A percentile compares a stretch with the other conserved stretches of the same genome.
phyloP scores from a whole-genome alignment of 1,140 invertebrate species.

The Manduca sexta region DNA sequence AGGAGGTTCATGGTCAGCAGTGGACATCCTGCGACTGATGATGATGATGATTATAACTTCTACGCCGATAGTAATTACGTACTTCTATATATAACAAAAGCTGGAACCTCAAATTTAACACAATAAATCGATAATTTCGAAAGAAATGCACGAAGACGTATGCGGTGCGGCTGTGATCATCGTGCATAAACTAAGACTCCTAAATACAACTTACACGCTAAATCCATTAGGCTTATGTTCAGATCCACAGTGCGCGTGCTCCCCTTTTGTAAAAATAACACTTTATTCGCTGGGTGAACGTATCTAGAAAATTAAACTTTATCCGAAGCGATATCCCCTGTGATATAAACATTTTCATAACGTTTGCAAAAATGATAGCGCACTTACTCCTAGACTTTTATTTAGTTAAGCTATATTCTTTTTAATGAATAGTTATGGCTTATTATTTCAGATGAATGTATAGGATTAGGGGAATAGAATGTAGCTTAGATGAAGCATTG shows the following conservation, averaged over 20 bases:
- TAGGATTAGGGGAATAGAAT: too few species aligned
- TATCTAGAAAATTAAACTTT: conserved; percentile 13
- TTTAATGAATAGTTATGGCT: too few species aligned
- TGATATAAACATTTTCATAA: conserved; percentile 16
- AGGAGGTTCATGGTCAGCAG: too few species aligned
- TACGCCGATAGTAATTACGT: too few species aligned
- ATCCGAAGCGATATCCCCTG: conserved; percentile 4
- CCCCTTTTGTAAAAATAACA: conserved; percentile 21
- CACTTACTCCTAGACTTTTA: background rate
- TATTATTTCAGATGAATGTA: too few species aligned
- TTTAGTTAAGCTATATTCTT: too few species aligned
- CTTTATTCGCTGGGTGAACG: conserved; percentile 16
- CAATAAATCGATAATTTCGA: background rate
- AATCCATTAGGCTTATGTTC: conserved; percentile 52
- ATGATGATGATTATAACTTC: too few species aligned
- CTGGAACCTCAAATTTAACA: too few species aligned
- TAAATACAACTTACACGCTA: conserved; percentile 48
- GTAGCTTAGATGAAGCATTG: too few species aligned
- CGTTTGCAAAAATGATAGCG: background rate
- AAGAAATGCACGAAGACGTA: conserved; percentile 5
- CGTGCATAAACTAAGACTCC: conserved; percentile 23
- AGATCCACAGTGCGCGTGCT: conserved; percentile 17
- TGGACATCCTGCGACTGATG: too few species aligned
- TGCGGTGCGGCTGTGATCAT: conserved; percentile 10
- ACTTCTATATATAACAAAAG: too few species aligned